These are phyloP conservation scores for Lophochroa leadbeateri DNA, from an alignment of 2,113 vertebrate species.

Conservation along the genomic window DNA sequence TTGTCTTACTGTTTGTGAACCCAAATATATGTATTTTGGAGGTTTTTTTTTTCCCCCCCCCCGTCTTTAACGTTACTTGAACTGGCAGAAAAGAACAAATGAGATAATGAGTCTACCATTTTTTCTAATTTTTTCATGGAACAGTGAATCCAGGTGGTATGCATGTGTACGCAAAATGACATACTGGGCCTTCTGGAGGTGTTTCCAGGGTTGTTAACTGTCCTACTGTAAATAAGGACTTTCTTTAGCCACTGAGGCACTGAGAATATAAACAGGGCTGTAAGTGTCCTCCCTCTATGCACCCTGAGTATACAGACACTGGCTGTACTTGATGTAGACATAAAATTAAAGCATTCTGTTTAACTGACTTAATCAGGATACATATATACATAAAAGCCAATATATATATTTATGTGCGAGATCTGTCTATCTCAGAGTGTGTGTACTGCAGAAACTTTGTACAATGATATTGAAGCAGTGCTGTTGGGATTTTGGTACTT, in stretches of 20 bases:
- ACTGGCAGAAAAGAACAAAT: not conserved
- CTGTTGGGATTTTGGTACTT: constrained; percentile 5
- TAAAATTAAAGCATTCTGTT: constrained; percentile 18
- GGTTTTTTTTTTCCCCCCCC: no score
- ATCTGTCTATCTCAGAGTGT: constrained; percentile 76
- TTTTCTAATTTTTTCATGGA: not conserved
- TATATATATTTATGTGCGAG: not conserved
- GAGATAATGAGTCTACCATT: not conserved
- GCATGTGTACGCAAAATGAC: not conserved
- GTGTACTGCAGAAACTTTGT: constrained; percentile 42
- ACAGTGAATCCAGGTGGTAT: not conserved
- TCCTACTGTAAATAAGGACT: not conserved
- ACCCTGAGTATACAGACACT: not conserved
- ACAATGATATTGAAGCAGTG: not conserved
- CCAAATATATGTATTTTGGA: not conserved
- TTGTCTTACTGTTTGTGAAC: not conserved
- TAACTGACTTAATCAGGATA: not conserved
- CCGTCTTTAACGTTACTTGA: not conserved
- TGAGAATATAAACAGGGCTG: not conserved
- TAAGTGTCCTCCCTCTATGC: not conserved
- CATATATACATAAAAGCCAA: not conserved
- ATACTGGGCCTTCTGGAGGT: not conserved
- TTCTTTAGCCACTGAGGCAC: not conserved
- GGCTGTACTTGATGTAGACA: not conserved
- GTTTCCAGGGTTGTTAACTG: not conserved